These are phyloP conservation scores for Sus cebifrons DNA, from an alignment of 2,797 vertebrate genomes.

Conservation along the genomic window DNA sequence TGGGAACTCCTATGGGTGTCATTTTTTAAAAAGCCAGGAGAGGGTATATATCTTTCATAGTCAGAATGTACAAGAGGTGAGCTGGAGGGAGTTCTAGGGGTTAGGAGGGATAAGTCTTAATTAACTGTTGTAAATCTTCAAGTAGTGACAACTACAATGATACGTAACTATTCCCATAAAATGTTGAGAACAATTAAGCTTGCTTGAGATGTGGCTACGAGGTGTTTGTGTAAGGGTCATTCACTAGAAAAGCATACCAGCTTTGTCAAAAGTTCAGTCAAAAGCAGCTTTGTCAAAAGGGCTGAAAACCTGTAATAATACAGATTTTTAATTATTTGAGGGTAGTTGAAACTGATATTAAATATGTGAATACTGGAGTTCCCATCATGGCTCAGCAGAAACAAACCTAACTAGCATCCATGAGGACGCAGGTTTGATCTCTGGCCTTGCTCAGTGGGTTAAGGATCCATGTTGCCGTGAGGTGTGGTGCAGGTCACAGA, in stretches of 20 bases:
- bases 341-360: conserved; percentile 2
- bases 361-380: background rate
- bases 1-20: background rate
- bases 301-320: background rate
- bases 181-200: conserved; percentile 5
- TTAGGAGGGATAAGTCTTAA: background rate
- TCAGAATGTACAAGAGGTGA: background rate
- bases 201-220: background rate
- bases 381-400: too few species aligned
- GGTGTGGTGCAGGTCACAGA: too few species aligned
- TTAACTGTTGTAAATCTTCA: conserved; percentile 3
- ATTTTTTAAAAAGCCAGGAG: background rate
- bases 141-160: conserved; percentile 11
- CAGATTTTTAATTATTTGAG: background rate
- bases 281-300: background rate
- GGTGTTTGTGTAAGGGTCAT: background rate
- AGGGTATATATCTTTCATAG: background rate
- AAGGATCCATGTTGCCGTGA: too few species aligned
- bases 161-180: background rate
- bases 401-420: too few species aligned
- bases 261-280: background rate
- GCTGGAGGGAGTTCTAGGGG: background rate
- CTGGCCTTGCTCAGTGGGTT: too few species aligned
- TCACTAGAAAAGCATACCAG: background rate
- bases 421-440: too few species aligned